Percentiles rank a stretch among this genome's conserved stretches.
phyloP scores from a whole-genome alignment of 2,113 vertebrate genomes.

The Bolborhynchus lineola region DNA sequence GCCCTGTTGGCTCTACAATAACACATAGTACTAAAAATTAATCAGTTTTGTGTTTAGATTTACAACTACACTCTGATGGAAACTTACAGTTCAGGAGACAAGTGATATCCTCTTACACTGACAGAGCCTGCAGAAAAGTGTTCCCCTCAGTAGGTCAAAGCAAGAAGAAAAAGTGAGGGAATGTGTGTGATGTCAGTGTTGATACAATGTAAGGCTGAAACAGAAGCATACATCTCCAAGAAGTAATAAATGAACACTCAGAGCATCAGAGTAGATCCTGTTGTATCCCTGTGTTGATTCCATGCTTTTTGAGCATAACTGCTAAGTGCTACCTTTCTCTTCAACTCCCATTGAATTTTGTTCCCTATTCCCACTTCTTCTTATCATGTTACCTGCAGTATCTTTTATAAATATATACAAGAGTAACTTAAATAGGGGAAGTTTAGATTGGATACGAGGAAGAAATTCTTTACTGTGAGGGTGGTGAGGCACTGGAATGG shows the following conservation, averaged over 20 bases:
- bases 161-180: neutral
- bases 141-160: conserved; percentile 17
- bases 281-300: neutral
- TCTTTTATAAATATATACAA: neutral
- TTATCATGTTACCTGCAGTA: neutral
- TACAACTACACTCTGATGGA: conserved; percentile 30
- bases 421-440: neutral
- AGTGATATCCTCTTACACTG: conserved; percentile 22
- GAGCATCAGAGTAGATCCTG: neutral
- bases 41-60: conserved; percentile 56
- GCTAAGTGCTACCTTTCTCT: neutral
- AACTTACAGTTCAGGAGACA: conserved; percentile 15
- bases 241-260: neutral
- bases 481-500: no score
- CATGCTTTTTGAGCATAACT: neutral
- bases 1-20: neutral
- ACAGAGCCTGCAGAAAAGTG: neutral
- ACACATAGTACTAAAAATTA: conserved; percentile 47
- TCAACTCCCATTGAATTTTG: neutral
- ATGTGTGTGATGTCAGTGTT: neutral
- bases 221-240: neutral
- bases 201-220: neutral
- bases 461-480: no score
- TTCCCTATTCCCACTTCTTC: neutral
- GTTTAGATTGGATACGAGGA: no score